Conservation (phyloP, 2,797 vertebrate species). For the Carcharodon carcharias region DNA sequence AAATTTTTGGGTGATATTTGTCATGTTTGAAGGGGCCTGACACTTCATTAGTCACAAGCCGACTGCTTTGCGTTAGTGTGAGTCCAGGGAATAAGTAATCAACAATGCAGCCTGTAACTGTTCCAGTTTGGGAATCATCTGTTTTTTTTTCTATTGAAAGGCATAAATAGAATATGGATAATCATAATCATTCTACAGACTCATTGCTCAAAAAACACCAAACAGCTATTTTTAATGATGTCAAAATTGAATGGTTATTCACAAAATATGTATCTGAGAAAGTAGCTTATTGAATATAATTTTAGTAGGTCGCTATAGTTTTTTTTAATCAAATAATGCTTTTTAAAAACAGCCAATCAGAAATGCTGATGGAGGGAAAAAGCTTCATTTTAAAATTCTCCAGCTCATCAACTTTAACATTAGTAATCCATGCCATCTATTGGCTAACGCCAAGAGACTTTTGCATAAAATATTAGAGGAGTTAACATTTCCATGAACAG, state of each 20-base stretch:
- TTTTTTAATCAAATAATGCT: background rate
- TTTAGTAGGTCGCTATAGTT: background rate
- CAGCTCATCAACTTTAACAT: background rate
- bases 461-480: background rate
- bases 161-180: background rate
- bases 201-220: background rate
- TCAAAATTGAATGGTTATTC: conserved; percentile 10
- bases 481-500: background rate
- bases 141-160: background rate
- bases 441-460: background rate
- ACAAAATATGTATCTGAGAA: background rate
- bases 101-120: conserved; percentile 5
- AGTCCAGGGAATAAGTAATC: conserved; percentile 23
- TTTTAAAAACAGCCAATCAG: background rate
- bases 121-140: conserved; percentile 23
- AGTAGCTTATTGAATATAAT: background rate
- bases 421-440: conserved; percentile 16
- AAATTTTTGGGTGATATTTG: conserved; percentile 19
- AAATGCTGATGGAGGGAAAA: background rate
- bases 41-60: conserved; percentile 35
- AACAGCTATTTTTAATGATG: background rate
- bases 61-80: conserved; percentile 15
- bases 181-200: background rate
- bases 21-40: conserved; percentile 35
- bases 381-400: background rate